Evolutionary conservation across 1,140 invertebrate genomes (phyloP).

Genomic region (Lasaia peninsularis): DNA sequence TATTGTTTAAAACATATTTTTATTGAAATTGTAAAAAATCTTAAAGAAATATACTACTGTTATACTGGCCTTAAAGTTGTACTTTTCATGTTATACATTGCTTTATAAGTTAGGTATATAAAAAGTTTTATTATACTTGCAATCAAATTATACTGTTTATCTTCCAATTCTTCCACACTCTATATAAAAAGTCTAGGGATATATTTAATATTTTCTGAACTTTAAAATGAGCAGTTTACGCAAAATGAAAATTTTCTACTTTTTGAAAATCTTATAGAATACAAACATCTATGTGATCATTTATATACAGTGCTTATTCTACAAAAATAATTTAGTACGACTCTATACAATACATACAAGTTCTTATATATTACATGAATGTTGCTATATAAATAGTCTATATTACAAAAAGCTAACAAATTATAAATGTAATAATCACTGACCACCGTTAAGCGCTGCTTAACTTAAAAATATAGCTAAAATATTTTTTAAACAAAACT

Average conservation of each 20-base stretch:
- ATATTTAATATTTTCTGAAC: neutral
- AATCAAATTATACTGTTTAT: no score
- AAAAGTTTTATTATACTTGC: no score
- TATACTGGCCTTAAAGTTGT: no score
- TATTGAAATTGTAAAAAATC: no score
- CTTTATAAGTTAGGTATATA: no score
- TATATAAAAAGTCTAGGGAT: neutral
- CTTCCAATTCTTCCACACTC: no score
- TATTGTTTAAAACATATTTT: no score
- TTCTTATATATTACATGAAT: constrained; percentile 13
- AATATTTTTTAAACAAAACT: no score
- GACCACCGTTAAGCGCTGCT: constrained; percentile 8
- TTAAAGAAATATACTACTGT: no score
- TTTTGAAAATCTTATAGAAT: constrained; percentile 47
- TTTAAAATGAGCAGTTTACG: constrained; percentile 34
- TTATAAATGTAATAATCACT: constrained; percentile 8
- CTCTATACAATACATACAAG: constrained; percentile 62
- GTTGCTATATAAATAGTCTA: constrained; percentile 12
- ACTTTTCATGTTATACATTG: no score
- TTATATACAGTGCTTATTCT: constrained; percentile 70
- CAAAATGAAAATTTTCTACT: constrained; percentile 47
- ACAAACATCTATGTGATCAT: constrained; percentile 60
- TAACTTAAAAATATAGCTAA: no score
- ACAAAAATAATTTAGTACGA: constrained; percentile 74
- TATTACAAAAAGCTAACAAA: constrained; percentile 5